phyloP scores from a whole-genome alignment of 2,888 invertebrate genomes.

The Hylaea fasciaria region DNA sequence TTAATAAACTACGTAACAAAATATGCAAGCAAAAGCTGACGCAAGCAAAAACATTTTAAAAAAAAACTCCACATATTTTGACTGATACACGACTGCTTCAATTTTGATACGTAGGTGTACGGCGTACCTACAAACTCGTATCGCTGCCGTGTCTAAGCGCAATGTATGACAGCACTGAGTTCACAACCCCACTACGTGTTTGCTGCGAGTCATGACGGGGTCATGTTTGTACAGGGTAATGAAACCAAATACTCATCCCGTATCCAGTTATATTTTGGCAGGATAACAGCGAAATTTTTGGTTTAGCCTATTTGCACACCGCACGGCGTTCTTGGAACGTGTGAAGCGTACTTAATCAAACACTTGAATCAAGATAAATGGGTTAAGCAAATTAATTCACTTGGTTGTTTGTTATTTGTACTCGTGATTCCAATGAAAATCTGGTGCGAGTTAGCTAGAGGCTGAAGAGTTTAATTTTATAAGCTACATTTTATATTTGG shows the following conservation, averaged over 20 bases:
- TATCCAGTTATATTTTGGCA: slow-evolving; percentile 33
- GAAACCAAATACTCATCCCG: slow-evolving; percentile 57
- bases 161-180: slow-evolving; percentile 7
- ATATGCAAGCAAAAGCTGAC: too few species aligned
- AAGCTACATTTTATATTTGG: too few species aligned
- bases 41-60: too few species aligned
- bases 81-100: too few species aligned
- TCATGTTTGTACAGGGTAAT: slow-evolving; percentile 58
- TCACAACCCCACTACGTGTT: slow-evolving; percentile 27
- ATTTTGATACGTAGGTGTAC: too few species aligned
- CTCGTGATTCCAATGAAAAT: not conserved
- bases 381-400: not conserved
- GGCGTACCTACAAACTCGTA: too few species aligned
- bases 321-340: slow-evolving; percentile 1
- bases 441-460: too few species aligned
- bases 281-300: slow-evolving; percentile 32
- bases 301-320: slow-evolving; percentile 17
- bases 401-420: not conserved
- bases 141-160: not conserved
- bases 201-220: slow-evolving; percentile 38
- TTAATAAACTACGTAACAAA: too few species aligned
- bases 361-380: slow-evolving; percentile 1
- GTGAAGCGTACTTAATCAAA: slow-evolving; percentile 8
- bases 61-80: too few species aligned
- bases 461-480: too few species aligned